Evolutionary conservation across 2,888 invertebrate species (phyloP).

Genomic region (Norana najaformis): DNA sequence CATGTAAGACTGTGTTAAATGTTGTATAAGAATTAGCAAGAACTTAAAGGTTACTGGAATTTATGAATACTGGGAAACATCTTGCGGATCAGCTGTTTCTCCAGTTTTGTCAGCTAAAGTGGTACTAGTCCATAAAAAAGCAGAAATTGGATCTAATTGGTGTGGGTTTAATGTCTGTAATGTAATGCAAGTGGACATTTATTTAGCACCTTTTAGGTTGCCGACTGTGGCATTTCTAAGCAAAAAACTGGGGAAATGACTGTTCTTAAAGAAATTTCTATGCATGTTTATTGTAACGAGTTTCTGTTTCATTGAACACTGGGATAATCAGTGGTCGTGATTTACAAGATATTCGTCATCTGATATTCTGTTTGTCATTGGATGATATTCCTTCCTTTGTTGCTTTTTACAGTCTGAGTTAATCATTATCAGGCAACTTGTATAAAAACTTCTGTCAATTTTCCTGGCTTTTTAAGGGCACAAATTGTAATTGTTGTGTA

Average conservation of each 20-base stretch:
- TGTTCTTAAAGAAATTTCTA: not conserved
- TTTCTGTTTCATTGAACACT: not conserved
- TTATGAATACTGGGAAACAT: not conserved
- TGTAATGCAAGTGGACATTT: not conserved
- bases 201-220: not conserved
- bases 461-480: not conserved
- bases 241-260: not conserved
- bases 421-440: not conserved
- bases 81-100: not conserved
- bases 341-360: conserved; percentile 4
- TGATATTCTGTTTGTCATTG: not conserved
- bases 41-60: not conserved
- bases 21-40: not conserved
- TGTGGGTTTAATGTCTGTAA: not conserved
- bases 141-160: not conserved
- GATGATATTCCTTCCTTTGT: not conserved
- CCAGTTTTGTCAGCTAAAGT: not conserved
- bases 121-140: not conserved
- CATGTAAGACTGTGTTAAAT: not conserved
- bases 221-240: not conserved
- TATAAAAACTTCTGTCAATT: not conserved
- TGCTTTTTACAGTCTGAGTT: not conserved
- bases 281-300: not conserved
- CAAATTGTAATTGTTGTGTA: not conserved
- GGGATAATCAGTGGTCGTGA: not conserved